These are phyloP conservation scores for Gastrophryne carolinensis DNA, from an alignment of 2,797 vertebrate genomes.

Conservation along the genomic window DNA sequence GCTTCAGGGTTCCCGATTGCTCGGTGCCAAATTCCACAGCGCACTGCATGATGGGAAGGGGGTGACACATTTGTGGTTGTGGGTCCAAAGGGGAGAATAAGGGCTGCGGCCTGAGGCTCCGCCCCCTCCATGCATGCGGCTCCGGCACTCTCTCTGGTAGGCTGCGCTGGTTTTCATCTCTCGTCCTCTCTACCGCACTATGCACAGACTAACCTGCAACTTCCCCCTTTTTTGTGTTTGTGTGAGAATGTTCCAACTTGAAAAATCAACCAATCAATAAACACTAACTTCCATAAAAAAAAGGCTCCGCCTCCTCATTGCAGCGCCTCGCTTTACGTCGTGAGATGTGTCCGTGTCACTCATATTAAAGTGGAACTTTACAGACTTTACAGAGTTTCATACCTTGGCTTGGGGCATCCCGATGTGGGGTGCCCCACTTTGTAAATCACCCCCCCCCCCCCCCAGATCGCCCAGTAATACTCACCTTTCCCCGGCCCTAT, in stretches of 20 bases:
- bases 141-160: slow-evolving; percentile 71
- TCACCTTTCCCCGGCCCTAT: too few species aligned
- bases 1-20: not conserved
- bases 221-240: slow-evolving; percentile 86
- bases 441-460: too few species aligned
- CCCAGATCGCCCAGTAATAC: too few species aligned
- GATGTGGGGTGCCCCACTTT: too few species aligned
- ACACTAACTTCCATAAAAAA: slow-evolving; percentile 89
- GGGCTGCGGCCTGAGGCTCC: slow-evolving; percentile 75
- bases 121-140: slow-evolving; percentile 85
- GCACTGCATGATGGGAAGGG: not conserved
- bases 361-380: too few species aligned
- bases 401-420: too few species aligned
- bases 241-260: slow-evolving; percentile 79
- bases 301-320: too few species aligned
- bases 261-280: slow-evolving; percentile 89
- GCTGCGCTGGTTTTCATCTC: slow-evolving; percentile 64
- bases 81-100: not conserved
- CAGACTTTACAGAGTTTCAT: too few species aligned
- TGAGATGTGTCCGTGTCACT: too few species aligned
- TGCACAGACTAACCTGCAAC: slow-evolving; percentile 91
- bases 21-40: not conserved
- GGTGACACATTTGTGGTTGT: slow-evolving; percentile 4
- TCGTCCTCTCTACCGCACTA: slow-evolving; percentile 85
- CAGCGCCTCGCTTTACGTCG: too few species aligned